Base-by-base conservation (phyloP, 2,113 vertebrate species). In the Grus americana region DNA sequence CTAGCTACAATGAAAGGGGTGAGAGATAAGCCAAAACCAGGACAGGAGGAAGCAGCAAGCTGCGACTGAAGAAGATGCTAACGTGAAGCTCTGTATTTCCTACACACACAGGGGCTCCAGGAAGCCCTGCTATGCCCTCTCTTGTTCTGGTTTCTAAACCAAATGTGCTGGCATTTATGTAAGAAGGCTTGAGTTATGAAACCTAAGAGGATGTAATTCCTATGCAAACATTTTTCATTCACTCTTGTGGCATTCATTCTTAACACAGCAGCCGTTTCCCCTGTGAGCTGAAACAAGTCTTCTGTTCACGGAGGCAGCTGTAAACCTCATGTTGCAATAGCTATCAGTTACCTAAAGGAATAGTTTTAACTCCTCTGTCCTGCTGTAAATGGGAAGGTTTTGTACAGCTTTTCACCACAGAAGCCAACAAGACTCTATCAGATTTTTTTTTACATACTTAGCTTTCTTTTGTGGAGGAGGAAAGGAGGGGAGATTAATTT, bases 401-500 rank as follows among this genome's bases (percentile, higher is more conserved):
- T 23, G 24, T 26, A 17, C 76, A 74, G 62, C 52, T 91, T 88
- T 70, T 55, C 40, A 76, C 68, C 44, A 36, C 58, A 44, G 16
- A 86, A 92, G 52, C 50, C 75, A 61, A 32, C 49, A 55, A 55
- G 40, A 30, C 67, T 49, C 0, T 5, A 54, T 24, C 47, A 90
- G 81, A 38, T 92, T 44, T 52, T 88, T 76, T 63, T 88, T 62
- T 12, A 76, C 83, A 50, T 20, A 26, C 40, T 59, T 2, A 11
- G 24, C 46, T 93, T 88, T 92, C 59, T 73, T 93, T 80, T 30
- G 40, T 57, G 74, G 40, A 95, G 66, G 58, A 97, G 95, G 96
- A 97, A 97, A 96, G 94, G 95, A 96, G 66, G 84, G 79, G 91
- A 93, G 79, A 80, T 79, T 59, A 63, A 88, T 88, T 86, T 90